Conservation (phyloP, 1,140 invertebrate genomes). For the Drosophila ficusphila region DNA sequence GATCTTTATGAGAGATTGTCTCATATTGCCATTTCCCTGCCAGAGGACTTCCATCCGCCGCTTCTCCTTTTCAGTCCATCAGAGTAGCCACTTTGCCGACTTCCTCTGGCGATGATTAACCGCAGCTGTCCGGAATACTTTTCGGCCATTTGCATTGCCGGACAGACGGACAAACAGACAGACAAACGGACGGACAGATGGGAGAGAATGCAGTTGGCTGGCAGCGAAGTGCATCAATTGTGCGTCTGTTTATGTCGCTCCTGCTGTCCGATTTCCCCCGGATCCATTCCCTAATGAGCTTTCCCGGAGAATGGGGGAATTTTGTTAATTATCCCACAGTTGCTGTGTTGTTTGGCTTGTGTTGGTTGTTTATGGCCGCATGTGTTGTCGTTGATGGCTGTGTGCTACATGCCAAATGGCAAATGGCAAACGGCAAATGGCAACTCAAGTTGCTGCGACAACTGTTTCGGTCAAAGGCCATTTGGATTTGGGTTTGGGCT, state of each 20-base stretch:
- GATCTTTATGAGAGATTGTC: not conserved
- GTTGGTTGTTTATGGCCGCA: constrained; percentile 14
- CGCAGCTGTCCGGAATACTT: constrained; percentile 10
- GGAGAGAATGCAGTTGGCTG: too few species aligned
- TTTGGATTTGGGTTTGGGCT: constrained; percentile 4
- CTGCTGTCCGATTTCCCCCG: too few species aligned
- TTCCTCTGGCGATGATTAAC: constrained; percentile 4
- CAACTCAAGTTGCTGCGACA: constrained; percentile 3
- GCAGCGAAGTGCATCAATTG: constrained; percentile 18
- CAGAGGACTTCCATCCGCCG: too few species aligned
- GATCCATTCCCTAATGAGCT: constrained; percentile 16
- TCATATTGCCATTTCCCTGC: not conserved
- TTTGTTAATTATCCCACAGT: constrained; percentile 52
- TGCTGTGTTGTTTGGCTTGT: not conserved
- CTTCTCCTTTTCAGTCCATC: not conserved
- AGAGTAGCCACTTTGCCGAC: not conserved
- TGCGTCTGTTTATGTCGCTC: constrained; percentile 2
- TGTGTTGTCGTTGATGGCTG: constrained; percentile 15
- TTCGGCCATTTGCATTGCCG: constrained; percentile 15
- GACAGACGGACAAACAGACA: too few species aligned
- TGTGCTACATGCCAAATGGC: not conserved
- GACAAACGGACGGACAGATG: too few species aligned
- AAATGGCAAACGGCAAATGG: constrained; percentile 12
- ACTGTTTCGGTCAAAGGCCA: not conserved
- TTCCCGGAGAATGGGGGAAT: not conserved